phyloP scores from a whole-genome alignment of 2,113 vertebrate species.

The Chlamydotis undulata region DNA sequence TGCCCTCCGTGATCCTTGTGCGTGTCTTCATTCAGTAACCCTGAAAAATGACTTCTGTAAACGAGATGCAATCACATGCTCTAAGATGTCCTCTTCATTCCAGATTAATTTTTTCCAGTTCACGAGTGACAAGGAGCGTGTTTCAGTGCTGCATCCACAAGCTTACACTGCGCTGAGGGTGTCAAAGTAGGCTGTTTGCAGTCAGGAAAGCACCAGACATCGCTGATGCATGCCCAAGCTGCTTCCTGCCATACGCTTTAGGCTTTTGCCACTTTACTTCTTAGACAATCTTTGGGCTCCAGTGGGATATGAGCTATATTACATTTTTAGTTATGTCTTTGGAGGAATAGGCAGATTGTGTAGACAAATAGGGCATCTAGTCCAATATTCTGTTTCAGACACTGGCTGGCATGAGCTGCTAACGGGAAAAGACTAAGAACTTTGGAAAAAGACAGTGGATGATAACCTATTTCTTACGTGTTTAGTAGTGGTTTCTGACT shows the following conservation, averaged over 20 bases:
- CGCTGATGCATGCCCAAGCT: fast-evolving
- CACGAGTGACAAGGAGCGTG: fast-evolving
- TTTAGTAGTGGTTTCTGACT: not conserved
- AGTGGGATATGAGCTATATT: not conserved
- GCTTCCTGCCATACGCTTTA: fast-evolving
- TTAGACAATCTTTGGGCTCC: not conserved
- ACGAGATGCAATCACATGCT: not conserved
- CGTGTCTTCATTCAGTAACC: not conserved
- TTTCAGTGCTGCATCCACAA: not conserved
- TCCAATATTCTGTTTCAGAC: not conserved
- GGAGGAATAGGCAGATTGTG: not conserved
- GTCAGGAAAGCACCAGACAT: not conserved
- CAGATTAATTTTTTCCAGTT: not conserved
- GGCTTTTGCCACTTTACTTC: not conserved
- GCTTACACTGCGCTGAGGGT: not conserved
- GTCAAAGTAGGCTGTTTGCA: not conserved
- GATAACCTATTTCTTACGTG: fast-evolving
- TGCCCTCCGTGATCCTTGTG: fast-evolving
- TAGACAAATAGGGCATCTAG: not conserved
- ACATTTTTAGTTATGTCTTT: not conserved
- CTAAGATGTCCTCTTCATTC: not conserved
- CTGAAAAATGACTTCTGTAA: not conserved
- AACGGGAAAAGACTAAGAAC: not conserved
- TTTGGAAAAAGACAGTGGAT: not conserved
- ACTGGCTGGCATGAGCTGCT: not conserved